Base-by-base conservation (phyloP, 1,140 invertebrate genomes). In the Caenorhabditis elegans region DNA sequence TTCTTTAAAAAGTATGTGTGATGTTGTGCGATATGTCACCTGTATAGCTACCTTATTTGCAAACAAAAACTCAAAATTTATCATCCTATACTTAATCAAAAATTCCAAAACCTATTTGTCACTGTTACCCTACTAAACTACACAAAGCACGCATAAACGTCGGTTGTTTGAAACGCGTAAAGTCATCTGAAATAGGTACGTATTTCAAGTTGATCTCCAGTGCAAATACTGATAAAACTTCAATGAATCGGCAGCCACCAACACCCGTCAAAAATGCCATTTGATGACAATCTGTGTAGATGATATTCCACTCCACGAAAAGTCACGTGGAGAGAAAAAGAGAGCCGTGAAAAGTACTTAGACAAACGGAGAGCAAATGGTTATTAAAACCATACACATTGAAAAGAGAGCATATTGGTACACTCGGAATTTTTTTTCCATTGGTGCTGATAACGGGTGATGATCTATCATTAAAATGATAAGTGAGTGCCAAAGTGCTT, bases 401-500 rank as follows among this genome's bases (percentile, higher is more conserved):
- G 39, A 46, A 46, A 46, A 17, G 39, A 13, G 39, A 10, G n/a
- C n/a, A n/a, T n/a, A n/a, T n/a, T n/a, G n/a, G n/a, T n/a, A n/a
- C n/a, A n/a, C n/a, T n/a, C n/a, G n/a, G n/a, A n/a, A n/a, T n/a
- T n/a, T n/a, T n/a, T n/a, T 48, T 48, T 6, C 46, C 11, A 17
- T 6, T 10, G 15, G 11, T 17, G 46, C 5, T 48, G n/a, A n/a
- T n/a, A n/a, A n/a, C n/a, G n/a, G n/a, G n/a, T n/a, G n/a, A n/a
- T 26, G 49, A 53, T 53, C 49, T 53, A 53, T 53, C 49, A 53
- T 53, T 53, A 53, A 53, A 53, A 53, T 53, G 49, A 53, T 53
- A 53, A 53, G 49, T 53, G n/a, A 65, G 55, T 36, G 55, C 28
- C 55, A 65, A 36, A 26, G 55, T 65, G 55, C 28, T 10, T 3